Evolutionary conservation across 2,888 invertebrate species (phyloP), one percentile per base, ranked within the genome.

Genomic region (Leuctra nigra): DNA sequence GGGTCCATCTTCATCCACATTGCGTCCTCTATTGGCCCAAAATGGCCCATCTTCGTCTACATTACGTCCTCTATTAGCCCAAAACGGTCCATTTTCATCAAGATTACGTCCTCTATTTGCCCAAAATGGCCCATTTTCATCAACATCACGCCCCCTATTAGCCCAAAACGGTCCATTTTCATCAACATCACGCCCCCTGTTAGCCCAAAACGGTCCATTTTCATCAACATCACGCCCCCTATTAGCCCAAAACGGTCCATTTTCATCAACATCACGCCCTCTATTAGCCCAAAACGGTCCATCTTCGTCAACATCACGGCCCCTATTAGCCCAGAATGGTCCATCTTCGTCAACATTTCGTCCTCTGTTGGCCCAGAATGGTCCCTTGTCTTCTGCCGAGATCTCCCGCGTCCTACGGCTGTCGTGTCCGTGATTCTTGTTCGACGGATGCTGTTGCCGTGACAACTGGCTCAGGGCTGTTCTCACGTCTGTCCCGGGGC

Each of bases 151-250:
- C 1, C 46, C 46, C 2, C 46, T 6, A n/a, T 41, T 54, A 2
- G 54, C 39, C 54, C 54, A 39, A 38, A 54, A 54, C 3, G 54
- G 38, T 2, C 16, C 39, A 4, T 39, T 14, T 9, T 41, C 54
- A 4, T 20, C 24, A 11, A 20, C 44, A 4, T 22, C 14, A 7
- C 41, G 25, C 4, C 53, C 53, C 1, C 53, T n/a, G 18, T 53
- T 53, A 1, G 54, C 41, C 54, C 54, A 54, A 41, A 54, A 54
- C 16, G 54, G 41, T 23, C 24, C 29, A 7, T n/a, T 4, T 14
- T 46, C 54, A 13, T 29, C 44, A 2, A 25, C 14, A n/a, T 6
- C 25, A 3, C 48, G 29, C 18, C n/a, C 23, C 23, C 18, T 44
- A 20, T 39, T 39, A 2, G 39, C 39, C 39, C 16, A n/a, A 7